These are phyloP conservation scores for Nerophis ophidion DNA, from an alignment of 2,113 vertebrate genomes.

Conservation along the genomic window DNA sequence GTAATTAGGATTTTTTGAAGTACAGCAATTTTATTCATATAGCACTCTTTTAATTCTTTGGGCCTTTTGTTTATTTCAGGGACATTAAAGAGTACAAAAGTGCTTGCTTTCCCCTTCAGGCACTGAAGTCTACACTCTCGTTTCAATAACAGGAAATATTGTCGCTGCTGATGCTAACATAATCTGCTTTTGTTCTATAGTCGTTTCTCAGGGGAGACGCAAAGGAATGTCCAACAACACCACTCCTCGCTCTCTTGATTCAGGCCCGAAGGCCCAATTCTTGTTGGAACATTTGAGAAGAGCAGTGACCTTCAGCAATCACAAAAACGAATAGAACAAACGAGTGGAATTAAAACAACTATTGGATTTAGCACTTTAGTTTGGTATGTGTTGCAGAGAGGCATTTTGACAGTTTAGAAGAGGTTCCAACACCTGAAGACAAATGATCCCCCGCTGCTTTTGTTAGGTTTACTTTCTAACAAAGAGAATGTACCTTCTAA, in stretches of 20 bases:
- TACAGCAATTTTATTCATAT: too few relatives aligned
- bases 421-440: background rate
- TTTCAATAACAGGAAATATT: conserved; percentile 64
- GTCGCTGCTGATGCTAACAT: conserved; percentile 35
- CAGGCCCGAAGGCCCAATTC: conserved; percentile 22
- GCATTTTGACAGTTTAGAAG: background rate
- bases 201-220: conserved; percentile 38
- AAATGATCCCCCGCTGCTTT: too few relatives aligned
- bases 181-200: conserved; percentile 31
- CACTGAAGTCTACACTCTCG: conserved; percentile 13
- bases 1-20: too few relatives aligned
- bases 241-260: conserved; percentile 37
- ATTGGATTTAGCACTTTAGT: too few relatives aligned
- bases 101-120: background rate
- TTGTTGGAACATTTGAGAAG: conserved; percentile 25
- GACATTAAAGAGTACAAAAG: conserved; percentile 3
- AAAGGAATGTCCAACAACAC: conserved; percentile 48
- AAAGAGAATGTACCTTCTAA: too few relatives aligned
- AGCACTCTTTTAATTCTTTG: background rate
- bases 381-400: too few relatives aligned
- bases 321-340: background rate
- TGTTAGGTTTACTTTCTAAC: too few relatives aligned
- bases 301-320: conserved; percentile 24
- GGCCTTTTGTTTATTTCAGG: background rate
- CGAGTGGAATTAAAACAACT: background rate